Evolutionary conservation across 2,113 vertebrate genomes (phyloP).

Genomic region (Suncus etruscus): DNA sequence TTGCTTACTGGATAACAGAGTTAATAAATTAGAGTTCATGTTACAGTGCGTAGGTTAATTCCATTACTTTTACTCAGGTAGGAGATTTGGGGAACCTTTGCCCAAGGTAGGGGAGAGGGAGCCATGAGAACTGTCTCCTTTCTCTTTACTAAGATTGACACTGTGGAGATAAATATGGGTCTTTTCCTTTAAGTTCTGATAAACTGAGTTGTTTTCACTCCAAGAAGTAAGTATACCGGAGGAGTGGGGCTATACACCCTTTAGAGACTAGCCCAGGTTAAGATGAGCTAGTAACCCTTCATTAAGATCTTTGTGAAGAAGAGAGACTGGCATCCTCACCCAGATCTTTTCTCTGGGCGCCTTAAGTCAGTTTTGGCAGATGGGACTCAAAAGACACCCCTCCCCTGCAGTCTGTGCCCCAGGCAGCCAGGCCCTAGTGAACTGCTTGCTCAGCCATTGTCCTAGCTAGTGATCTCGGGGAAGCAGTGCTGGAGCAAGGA

Average conservation of each 20-base stretch:
- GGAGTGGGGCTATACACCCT: not conserved
- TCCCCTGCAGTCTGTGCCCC: not conserved
- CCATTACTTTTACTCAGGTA: not conserved
- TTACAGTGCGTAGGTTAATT: not conserved
- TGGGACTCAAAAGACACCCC: not conserved
- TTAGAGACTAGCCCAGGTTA: not conserved
- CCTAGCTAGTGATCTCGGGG: constrained; percentile 81
- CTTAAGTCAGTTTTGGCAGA: not conserved
- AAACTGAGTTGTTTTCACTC: not conserved
- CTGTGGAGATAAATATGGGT: not conserved
- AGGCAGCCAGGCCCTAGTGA: not conserved
- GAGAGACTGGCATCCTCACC: too few species aligned
- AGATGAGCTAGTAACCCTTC: constrained; percentile 11
- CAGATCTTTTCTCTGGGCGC: not conserved
- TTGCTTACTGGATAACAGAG: constrained; percentile 24
- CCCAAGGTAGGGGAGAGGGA: not conserved
- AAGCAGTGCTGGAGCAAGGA: constrained; percentile 83
- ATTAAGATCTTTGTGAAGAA: constrained; percentile 60
- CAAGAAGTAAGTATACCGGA: not conserved
- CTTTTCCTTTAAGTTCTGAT: not conserved
- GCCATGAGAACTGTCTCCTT: not conserved
- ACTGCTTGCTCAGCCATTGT: constrained; percentile 63
- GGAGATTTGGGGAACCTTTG: not conserved
- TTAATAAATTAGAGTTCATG: constrained; percentile 36
- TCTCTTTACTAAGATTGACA: not conserved